Base-by-base conservation (phyloP, 1,140 invertebrate genomes). In the Pemphigus obesinymphae region DNA sequence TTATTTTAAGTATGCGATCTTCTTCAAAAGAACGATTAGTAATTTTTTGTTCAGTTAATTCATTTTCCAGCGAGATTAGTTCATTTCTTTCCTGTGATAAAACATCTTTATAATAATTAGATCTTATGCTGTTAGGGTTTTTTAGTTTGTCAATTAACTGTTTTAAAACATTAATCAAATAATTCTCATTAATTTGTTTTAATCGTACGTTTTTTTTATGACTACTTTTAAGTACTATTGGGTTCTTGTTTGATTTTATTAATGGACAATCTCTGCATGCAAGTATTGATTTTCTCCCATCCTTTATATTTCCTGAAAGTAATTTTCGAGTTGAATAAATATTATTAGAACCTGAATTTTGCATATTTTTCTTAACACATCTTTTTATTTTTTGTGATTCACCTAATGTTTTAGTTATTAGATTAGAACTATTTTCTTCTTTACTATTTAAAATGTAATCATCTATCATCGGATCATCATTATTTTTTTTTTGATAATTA, bases 371-470 rank as follows among this genome's bases (percentile, higher is more conserved):
- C 37, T 1, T 43, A 11, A 26, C 20, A 50, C 76, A 80, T 61
- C 37, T 40, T 43, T 80, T 80, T 61, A 37, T 55, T 43, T 63
- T 26, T 31, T 45, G 76, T 29, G 55, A 80, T 61, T 63, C 55
- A 0, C 37, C 29, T 23, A 55, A 37, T 43, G 37, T 40, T 20
- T 3, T 78, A 2, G 75, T 78, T 23, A 78, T 23, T 31, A n/a
- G 73, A n/a, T 43, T 61, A 15, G 37, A 61, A 43, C 61, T 78
- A 17, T 26, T 43, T 11, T 61, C 37, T 26, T 63, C 63, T 63
- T 80, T 55, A 10, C 6, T 63, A 11, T 63, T 29, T 31, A 78
- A 17, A 23, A 31, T 63, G 3, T 17, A 40, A 34, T 80, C 26
- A 10, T 80, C 37, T 43, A 63, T 48, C 13, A 45, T n/a, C n/a